These are phyloP conservation scores for Trididemnum clinides DNA, from an alignment of 23 tunicate genomes.

Conservation along the genomic window DNA sequence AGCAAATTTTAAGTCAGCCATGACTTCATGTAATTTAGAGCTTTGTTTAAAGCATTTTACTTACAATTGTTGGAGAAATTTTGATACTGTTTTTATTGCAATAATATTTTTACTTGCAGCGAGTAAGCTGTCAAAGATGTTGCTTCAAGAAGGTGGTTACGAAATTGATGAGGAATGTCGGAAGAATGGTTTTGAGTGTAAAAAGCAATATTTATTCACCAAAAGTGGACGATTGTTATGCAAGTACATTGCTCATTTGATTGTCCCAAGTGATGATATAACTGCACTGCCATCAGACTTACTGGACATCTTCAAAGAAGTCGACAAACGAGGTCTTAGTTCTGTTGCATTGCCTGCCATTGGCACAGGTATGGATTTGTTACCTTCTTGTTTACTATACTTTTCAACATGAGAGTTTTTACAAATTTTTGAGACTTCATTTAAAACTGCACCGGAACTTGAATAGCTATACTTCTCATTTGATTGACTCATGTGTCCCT, in stretches of 20 bases:
- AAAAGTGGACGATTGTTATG: not conserved
- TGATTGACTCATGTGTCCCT: too few species aligned
- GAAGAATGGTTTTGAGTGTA: not conserved
- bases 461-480: too few species aligned
- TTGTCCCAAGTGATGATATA: not conserved
- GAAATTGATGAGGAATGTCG: not conserved
- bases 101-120: not conserved
- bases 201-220: not conserved
- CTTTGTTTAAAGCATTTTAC: too few species aligned
- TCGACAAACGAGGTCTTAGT: not conserved
- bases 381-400: too few species aligned
- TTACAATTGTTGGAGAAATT: too few species aligned
- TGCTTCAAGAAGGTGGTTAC: not conserved
- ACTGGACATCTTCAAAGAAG: not conserved
- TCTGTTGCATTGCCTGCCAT: not conserved
- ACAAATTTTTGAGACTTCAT: too few species aligned
- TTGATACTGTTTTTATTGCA: too few species aligned
- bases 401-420: too few species aligned
- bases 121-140: not conserved
- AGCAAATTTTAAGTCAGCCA: too few species aligned
- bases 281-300: not conserved
- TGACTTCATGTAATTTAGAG: too few species aligned
- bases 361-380: conserved; percentile 3
- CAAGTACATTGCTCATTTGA: not conserved
- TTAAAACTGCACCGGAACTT: too few species aligned